phyloP scores from a whole-genome alignment of 2,888 invertebrate genomes.

The Ophion obscuratus region DNA sequence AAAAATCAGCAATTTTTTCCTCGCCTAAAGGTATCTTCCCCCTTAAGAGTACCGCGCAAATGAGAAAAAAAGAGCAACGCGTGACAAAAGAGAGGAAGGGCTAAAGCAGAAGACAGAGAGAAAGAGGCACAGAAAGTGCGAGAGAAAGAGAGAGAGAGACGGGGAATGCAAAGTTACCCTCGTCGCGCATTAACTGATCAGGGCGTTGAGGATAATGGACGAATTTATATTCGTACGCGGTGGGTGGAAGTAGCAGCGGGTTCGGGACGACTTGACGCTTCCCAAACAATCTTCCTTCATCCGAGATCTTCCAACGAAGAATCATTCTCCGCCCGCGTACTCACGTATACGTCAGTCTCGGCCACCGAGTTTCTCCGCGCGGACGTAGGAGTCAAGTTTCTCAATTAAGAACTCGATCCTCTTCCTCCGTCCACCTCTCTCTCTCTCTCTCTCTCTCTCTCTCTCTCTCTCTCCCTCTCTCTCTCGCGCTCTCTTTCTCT shows the following conservation, averaged over 20 bases:
- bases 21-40: too few species aligned
- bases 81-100: too few species aligned
- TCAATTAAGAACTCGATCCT: slow-evolving; percentile 74
- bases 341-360: slow-evolving; percentile 34
- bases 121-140: too few species aligned
- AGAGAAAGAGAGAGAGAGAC: background rate
- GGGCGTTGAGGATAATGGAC: slow-evolving; percentile 73
- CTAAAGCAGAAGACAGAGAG: too few species aligned
- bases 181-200: slow-evolving; percentile 72
- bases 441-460: slow-evolving; percentile 30
- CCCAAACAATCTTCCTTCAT: slow-evolving; percentile 65
- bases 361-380: slow-evolving; percentile 61
- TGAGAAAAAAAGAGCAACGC: too few species aligned
- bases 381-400: slow-evolving; percentile 75
- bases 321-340: slow-evolving; percentile 24
- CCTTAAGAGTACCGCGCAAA: too few species aligned
- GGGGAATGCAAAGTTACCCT: slow-evolving; percentile 51
- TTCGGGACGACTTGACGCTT: slow-evolving; percentile 62
- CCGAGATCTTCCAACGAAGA: slow-evolving; percentile 45
- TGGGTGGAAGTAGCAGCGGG: slow-evolving; percentile 54
- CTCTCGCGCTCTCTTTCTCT: background rate
- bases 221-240: slow-evolving; percentile 77
- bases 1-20: too few species aligned
- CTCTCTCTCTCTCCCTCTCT: slow-evolving; percentile 22
- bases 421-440: slow-evolving; percentile 22